Percentiles rank a stretch among this genome's conserved stretches.
Conservation (phyloP, 2,797 vertebrate species). For the Clarias platycephalus region DNA sequence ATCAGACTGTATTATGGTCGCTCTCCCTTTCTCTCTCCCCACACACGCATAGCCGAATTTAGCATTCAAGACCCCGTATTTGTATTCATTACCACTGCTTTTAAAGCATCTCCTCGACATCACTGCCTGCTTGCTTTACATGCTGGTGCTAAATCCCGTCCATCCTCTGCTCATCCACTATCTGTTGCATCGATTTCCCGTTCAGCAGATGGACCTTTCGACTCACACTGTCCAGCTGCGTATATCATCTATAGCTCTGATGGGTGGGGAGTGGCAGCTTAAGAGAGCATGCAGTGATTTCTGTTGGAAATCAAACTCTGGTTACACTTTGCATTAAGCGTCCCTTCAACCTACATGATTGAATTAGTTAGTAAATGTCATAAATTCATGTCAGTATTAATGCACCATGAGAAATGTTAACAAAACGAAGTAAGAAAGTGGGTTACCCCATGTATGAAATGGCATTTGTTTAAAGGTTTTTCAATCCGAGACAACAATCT, state of each 20-base stretch:
- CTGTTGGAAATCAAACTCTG: background rate
- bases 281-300: background rate
- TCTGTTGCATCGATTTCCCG: conserved; percentile 48
- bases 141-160: conserved; percentile 33
- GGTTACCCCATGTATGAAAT: background rate
- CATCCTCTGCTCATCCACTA: conserved; percentile 28
- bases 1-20: conserved; percentile 28
- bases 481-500: background rate
- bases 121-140: conserved; percentile 32
- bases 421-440: background rate
- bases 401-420: background rate
- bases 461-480: background rate
- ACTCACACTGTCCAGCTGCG: conserved; percentile 14
- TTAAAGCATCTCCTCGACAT: conserved; percentile 45
- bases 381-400: background rate
- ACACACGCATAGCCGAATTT: conserved; percentile 15
- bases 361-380: too few relatives aligned
- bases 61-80: conserved; percentile 36
- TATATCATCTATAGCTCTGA: conserved; percentile 18
- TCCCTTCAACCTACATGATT: background rate
- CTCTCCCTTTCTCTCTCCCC: conserved; percentile 8
- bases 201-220: conserved; percentile 40
- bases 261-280: background rate
- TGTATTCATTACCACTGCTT: conserved; percentile 51
- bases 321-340: background rate